These are phyloP conservation scores for Phalacrocorax brasilianus DNA, from an alignment of 2,113 vertebrate species.

Conservation along the genomic window DNA sequence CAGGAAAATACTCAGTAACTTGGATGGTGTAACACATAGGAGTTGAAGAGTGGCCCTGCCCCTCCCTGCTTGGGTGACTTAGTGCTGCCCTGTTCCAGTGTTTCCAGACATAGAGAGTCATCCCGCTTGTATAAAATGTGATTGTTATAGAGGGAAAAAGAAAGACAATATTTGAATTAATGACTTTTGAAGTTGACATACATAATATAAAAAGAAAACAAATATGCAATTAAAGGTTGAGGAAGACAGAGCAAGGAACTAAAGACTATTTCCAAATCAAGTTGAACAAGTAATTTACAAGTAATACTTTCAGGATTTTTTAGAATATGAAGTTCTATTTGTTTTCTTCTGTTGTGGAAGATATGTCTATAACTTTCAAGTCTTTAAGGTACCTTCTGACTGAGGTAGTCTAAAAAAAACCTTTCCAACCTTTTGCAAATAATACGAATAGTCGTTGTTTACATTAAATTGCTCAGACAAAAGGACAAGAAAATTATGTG, in stretches of 20 bases:
- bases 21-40: accelerated
- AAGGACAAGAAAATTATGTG: background rate
- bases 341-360: background rate
- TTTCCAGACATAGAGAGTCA: background rate
- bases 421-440: background rate
- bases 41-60: background rate
- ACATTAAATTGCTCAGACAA: background rate
- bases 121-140: background rate
- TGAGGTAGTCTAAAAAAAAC: background rate
- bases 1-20: background rate
- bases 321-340: background rate
- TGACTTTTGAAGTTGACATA: background rate
- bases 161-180: background rate
- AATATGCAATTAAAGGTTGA: background rate
- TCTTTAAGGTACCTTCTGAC: background rate
- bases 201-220: background rate
- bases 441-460: background rate
- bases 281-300: background rate
- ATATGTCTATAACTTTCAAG: background rate
- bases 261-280: background rate
- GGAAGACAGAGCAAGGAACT: background rate
- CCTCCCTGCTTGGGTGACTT: background rate
- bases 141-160: background rate
- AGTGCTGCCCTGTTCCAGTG: background rate
- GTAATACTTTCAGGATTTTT: background rate